These are phyloP conservation scores for Catocala nupta DNA, from an alignment of 2,888 invertebrate species.

Conservation along the genomic window DNA sequence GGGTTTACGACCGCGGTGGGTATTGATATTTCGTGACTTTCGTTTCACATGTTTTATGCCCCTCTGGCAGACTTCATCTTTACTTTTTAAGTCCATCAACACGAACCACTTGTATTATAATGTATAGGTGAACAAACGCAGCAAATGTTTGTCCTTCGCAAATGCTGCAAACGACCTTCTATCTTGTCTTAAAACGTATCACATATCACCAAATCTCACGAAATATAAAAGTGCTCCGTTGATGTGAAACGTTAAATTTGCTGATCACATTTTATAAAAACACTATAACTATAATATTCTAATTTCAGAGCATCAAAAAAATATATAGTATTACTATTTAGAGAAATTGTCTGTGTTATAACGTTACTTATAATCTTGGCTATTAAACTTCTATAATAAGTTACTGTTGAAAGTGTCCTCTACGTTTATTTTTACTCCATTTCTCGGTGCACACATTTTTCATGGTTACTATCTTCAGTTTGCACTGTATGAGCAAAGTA, in stretches of 20 bases:
- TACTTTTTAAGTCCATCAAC: slow-evolving; percentile 23
- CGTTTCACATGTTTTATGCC: slow-evolving; percentile 9
- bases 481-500: slow-evolving; percentile 32
- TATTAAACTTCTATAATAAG: slow-evolving; percentile 12
- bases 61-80: slow-evolving; percentile 19
- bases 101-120: slow-evolving; percentile 31
- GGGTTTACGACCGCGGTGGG: slow-evolving; percentile 13
- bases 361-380: slow-evolving; percentile 1
- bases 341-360: too few species aligned
- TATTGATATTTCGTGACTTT: slow-evolving; percentile 11
- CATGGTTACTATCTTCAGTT: slow-evolving; percentile 38
- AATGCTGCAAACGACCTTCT: slow-evolving; percentile 14
- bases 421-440: slow-evolving; percentile 17
- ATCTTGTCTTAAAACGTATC: slow-evolving; percentile 13
- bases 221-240: too few species aligned
- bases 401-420: slow-evolving; percentile 5
- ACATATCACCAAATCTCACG: background rate
- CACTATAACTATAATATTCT: too few species aligned
- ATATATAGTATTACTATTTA: too few species aligned
- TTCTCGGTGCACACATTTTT: slow-evolving; percentile 37
- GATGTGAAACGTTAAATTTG: too few species aligned
- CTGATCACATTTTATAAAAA: too few species aligned
- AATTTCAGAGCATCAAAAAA: too few species aligned
- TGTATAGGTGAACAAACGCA: slow-evolving; percentile 18
- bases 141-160: slow-evolving; percentile 20